Percentiles rank a stretch among this genome's conserved stretches.
phyloP scores from a whole-genome alignment of 2,888 invertebrate genomes.

The Chloroclystis v-ata region DNA sequence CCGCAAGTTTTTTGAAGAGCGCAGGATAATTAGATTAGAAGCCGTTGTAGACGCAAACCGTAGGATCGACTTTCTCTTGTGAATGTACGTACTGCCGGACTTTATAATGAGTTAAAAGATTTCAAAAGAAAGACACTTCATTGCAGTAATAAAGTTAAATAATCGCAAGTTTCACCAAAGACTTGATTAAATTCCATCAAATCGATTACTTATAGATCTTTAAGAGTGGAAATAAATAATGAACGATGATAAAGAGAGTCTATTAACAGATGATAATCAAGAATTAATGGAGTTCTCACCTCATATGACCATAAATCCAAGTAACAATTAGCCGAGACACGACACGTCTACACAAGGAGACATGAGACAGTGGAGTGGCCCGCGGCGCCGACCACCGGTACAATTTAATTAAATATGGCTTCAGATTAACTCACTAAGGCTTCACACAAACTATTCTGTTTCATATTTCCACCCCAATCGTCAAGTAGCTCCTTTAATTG shows the following conservation, averaged over 20 bases:
- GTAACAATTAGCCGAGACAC: slow-evolving; percentile 26
- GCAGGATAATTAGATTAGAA: slow-evolving; percentile 67
- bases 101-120: slow-evolving; percentile 29
- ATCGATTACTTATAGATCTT: not conserved
- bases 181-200: no score
- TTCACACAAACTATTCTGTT: slow-evolving; percentile 70
- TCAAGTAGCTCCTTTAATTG: slow-evolving; percentile 30
- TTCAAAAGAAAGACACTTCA: slow-evolving; percentile 4
- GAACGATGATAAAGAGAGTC: not conserved
- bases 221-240: slow-evolving; percentile 1
- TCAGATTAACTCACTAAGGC: slow-evolving; percentile 72
- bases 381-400: slow-evolving; percentile 50
- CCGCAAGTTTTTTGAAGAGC: slow-evolving; percentile 59
- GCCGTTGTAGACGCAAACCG: slow-evolving; percentile 41
- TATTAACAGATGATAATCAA: slow-evolving; percentile 1
- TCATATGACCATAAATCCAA: slow-evolving; percentile 29
- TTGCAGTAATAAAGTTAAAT: not conserved
- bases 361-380: slow-evolving; percentile 56
- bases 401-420: slow-evolving; percentile 78
- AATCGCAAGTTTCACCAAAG: not conserved
- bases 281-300: slow-evolving; percentile 34
- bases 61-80: slow-evolving; percentile 32
- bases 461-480: slow-evolving; percentile 56
- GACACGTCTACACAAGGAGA: slow-evolving; percentile 49
- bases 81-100: slow-evolving; percentile 24